Evolutionary conservation across 2,113 vertebrate genomes (phyloP).

Genomic region (Monopterus albus): DNA sequence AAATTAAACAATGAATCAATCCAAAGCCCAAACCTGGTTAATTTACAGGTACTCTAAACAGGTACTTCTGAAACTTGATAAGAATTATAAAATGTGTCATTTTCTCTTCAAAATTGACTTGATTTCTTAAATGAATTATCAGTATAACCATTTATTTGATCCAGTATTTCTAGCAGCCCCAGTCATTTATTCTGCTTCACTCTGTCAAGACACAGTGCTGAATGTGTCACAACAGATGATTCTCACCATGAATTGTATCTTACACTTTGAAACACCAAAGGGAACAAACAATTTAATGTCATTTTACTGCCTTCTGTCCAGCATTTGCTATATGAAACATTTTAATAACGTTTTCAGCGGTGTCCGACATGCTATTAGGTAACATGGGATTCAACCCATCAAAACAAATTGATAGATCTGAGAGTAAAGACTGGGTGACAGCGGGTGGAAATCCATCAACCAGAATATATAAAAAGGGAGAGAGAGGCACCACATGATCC

Average conservation of each 20-base stretch:
- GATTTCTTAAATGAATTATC: no score
- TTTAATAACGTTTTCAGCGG: constrained; percentile 45
- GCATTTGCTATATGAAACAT: constrained; percentile 24
- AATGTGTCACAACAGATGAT: neutral
- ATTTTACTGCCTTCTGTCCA: constrained; percentile 21
- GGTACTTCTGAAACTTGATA: no score
- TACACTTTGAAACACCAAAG: constrained; percentile 1
- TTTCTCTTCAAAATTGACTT: no score
- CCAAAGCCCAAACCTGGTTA: no score
- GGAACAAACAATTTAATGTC: neutral
- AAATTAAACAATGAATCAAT: no score
- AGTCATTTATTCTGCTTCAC: no score
- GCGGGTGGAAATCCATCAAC: constrained; percentile 52
- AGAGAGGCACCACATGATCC: constrained; percentile 42
- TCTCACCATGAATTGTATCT: neutral
- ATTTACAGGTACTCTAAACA: no score
- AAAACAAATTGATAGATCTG: constrained; percentile 42
- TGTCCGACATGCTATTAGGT: constrained; percentile 25
- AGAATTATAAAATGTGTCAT: no score
- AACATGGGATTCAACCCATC: constrained; percentile 29
- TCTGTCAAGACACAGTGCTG: no score
- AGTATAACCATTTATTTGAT: no score
- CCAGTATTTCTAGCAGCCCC: no score
- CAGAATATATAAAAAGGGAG: constrained; percentile 40
- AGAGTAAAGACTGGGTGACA: constrained; percentile 31